Conservation (phyloP, 2,888 invertebrate genomes). For the Ferrisia virgata region DNA sequence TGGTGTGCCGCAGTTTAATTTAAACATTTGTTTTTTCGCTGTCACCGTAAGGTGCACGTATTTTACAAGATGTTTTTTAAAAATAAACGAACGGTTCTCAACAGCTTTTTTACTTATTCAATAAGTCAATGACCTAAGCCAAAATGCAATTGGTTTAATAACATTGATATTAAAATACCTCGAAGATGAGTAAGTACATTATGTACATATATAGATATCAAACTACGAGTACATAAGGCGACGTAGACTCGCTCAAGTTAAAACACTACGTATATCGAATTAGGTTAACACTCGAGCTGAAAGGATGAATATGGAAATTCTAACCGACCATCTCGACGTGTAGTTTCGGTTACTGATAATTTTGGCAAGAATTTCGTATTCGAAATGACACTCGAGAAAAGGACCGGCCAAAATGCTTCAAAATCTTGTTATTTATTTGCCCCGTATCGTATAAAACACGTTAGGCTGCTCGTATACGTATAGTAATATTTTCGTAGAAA, state of each 20-base stretch:
- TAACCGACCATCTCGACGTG: background rate
- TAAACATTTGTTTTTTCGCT: too few relatives aligned
- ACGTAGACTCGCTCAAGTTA: background rate
- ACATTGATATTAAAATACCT: background rate
- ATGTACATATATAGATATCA: too few relatives aligned
- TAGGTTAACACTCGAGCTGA: background rate
- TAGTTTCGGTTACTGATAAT: constrained; percentile 4
- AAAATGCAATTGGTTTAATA: background rate
- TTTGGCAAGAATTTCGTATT: constrained; percentile 30
- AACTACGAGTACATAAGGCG: too few relatives aligned
- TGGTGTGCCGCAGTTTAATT: too few relatives aligned
- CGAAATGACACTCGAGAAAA: constrained; percentile 27
- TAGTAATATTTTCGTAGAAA: constrained; percentile 2
- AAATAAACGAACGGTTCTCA: too few relatives aligned
- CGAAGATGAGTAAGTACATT: background rate
- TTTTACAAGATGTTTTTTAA: too few relatives aligned
- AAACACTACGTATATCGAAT: background rate
- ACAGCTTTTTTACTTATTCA: too few relatives aligned
- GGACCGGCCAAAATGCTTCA: constrained; percentile 23
- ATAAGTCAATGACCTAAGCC: background rate
- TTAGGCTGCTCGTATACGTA: background rate
- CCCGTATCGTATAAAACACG: background rate
- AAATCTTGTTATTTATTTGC: constrained; percentile 30
- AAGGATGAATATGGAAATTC: constrained; percentile 32
- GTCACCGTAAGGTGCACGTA: too few relatives aligned